A percentile compares a stretch with the other conserved stretches of the same genome.
Evolutionary conservation across 2,113 vertebrate species (phyloP).

Genomic region (Oriolus oriolus): DNA sequence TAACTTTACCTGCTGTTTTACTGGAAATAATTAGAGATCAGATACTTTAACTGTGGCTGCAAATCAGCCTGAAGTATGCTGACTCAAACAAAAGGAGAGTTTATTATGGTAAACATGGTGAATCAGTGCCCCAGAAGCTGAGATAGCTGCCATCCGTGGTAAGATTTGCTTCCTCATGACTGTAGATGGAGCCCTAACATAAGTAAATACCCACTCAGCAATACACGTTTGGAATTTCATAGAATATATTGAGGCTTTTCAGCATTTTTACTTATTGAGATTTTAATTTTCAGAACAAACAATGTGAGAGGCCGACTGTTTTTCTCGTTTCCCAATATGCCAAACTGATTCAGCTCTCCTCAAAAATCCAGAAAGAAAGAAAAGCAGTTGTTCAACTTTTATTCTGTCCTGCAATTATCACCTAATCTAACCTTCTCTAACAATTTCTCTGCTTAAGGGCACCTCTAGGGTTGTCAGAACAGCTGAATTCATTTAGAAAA

Average conservation of each 20-base stretch:
- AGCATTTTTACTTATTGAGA: background rate
- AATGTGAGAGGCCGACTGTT: background rate
- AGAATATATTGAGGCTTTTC: background rate
- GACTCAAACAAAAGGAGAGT: background rate
- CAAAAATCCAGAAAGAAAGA: background rate
- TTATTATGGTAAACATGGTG: background rate
- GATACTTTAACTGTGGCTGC: background rate
- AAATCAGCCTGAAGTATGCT: background rate
- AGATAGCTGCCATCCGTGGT: background rate
- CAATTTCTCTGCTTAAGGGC: conserved; percentile 30
- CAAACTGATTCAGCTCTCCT: background rate
- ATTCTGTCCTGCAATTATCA: conserved; percentile 9
- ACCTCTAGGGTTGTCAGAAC: background rate
- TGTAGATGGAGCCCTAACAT: conserved; percentile 76
- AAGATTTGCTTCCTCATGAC: conserved; percentile 4
- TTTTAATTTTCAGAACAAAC: conserved; percentile 47
- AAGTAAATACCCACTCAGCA: conserved; percentile 27
- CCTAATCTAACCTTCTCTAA: conserved; percentile 2
- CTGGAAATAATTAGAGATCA: conserved; percentile 21
- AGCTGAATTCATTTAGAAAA: conserved; percentile 7
- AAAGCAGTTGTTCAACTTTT: background rate
- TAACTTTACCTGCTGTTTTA: conserved; percentile 9
- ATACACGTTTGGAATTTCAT: background rate
- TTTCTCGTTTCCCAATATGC: background rate
- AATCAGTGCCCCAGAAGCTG: background rate